A percentile compares a stretch with the other conserved stretches of the same genome.
phyloP scores from a whole-genome alignment of 1,140 invertebrate genomes.

The Oncopodura yosiiana region DNA sequence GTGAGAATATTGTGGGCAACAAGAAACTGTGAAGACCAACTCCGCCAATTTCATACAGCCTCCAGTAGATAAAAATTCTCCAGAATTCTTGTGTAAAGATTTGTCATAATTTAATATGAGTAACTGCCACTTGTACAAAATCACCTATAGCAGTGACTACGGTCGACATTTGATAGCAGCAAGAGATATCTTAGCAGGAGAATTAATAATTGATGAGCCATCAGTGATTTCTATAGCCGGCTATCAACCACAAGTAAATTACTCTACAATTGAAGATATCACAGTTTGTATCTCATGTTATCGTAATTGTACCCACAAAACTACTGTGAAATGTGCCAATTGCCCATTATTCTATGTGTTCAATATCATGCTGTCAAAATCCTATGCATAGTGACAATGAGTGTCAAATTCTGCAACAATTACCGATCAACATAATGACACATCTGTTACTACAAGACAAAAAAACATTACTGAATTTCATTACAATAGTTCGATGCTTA shows the following conservation, averaged over 20 bases:
- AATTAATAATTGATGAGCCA: conserved; percentile 26
- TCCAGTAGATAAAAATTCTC: no score
- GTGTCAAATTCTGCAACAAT: conserved; percentile 20
- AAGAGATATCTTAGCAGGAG: conserved; percentile 23
- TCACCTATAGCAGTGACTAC: neutral
- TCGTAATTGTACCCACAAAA: neutral
- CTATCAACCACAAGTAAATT: no score
- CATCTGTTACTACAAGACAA: neutral
- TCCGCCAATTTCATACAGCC: no score
- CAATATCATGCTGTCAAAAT: neutral
- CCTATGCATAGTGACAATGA: conserved; percentile 13
- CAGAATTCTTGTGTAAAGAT: no score
- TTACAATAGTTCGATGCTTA: conserved; percentile 15
- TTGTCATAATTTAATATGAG: no score
- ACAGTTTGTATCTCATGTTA: conserved; percentile 3
- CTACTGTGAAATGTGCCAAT: neutral
- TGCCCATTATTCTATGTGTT: conserved; percentile 10
- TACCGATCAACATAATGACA: no score
- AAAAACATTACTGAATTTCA: conserved; percentile 10
- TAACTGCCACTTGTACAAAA: neutral
- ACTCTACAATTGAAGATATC: neutral
- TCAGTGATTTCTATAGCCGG: no score
- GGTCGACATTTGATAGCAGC: conserved; percentile 28
- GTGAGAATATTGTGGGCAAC: no score
- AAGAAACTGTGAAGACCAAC: no score